Evolutionary conservation across 2,113 vertebrate species (phyloP), one percentile per base, ranked within the genome.

Genomic region (Elephantulus edwardii): DNA sequence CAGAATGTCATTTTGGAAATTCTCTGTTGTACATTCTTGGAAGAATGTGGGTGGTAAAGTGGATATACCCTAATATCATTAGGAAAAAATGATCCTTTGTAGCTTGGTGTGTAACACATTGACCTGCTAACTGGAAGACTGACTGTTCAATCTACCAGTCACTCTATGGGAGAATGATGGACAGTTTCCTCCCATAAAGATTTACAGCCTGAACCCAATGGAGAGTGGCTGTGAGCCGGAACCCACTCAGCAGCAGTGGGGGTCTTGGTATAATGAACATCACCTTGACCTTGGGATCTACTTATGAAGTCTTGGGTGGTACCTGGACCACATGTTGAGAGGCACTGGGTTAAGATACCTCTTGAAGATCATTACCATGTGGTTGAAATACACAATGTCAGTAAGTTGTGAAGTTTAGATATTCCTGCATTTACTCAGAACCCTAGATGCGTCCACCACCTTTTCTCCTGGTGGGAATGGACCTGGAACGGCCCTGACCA

Each of bases 1-100:
- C n/a, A n/a, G n/a, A n/a, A 2, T 52, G 14, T 71, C 74, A 30
- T n/a, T 71, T 93, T 75, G 76, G 33, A 83, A 89, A 92, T 62
- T 48, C n/a, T 71, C 14, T 22, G n/a, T 52, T 76, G 35, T 80
- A 48, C 8, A n/a, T n/a, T 68, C 3, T 0, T 71, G 30, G 86
- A 35, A 80, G 22, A 86, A 48, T 35, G 48, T 74, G 70, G 90
- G 24, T 74, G 48, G 66, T 83, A 85, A 76, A 68, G 6, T n/a
- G 79, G 48, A 60, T 62, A 2, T 10, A 4, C 75, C n/a, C 77
- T 83, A 30, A 28, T 58, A 19, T 79, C 58, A 44, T 56, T 74
- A 62, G 22, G 75, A 86, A 56, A 88, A 76, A n/a, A n/a, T n/a
- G n/a, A n/a, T n/a, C n/a, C n/a, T n/a, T n/a, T n/a, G n/a, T n/a